Percentiles rank a stretch among this genome's conserved stretches.
phyloP scores from a whole-genome alignment of 2,888 invertebrate species.

The Leucania comma region DNA sequence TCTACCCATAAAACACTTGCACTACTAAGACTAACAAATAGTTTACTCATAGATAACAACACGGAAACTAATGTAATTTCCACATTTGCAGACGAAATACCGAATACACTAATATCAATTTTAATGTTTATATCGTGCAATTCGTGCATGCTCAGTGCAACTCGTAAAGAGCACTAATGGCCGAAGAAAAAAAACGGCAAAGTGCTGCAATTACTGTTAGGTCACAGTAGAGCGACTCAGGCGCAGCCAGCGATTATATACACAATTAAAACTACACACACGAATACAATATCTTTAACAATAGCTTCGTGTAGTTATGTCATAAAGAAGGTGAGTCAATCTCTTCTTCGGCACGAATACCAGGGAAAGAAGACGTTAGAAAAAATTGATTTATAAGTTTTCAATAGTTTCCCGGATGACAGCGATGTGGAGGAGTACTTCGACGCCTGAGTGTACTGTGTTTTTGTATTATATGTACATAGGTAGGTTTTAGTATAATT shows the following conservation, averaged over 20 bases:
- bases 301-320: conserved; percentile 41
- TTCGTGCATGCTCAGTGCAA: conserved; percentile 72
- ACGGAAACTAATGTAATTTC: conserved; percentile 60
- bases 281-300: conserved; percentile 50
- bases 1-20: conserved; percentile 15
- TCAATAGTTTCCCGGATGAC: no score
- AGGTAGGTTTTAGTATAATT: no score
- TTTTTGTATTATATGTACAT: no score
- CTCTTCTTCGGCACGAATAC: neutral
- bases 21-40: conserved; percentile 37
- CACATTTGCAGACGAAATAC: conserved; percentile 60
- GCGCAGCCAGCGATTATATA: conserved; percentile 68
- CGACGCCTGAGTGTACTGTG: no score
- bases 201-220: conserved; percentile 77
- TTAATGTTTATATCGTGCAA: conserved; percentile 62
- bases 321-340: conserved; percentile 28
- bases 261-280: conserved; percentile 69
- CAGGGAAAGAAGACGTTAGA: neutral
- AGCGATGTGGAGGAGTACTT: no score
- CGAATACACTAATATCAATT: conserved; percentile 59
- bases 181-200: conserved; percentile 75
- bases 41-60: conserved; percentile 50
- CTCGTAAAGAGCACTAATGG: conserved; percentile 80
- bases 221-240: conserved; percentile 78
- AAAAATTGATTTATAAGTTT: no score